Evolutionary conservation across 2,888 invertebrate species (phyloP).

Genomic region (Drosophila borborema): DNA sequence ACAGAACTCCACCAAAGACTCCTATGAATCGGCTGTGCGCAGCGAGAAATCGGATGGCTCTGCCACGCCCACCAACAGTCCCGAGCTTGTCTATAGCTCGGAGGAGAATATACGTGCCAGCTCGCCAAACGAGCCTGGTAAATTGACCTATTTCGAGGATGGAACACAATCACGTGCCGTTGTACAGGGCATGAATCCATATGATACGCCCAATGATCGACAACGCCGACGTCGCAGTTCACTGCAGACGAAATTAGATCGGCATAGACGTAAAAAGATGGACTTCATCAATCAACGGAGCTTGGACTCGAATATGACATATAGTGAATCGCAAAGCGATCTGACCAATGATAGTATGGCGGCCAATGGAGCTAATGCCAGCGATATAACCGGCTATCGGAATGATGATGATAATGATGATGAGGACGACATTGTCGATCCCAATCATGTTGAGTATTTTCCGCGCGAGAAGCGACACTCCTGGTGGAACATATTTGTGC

Average conservation of each 20-base stretch:
- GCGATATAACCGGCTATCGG: constrained; percentile 64
- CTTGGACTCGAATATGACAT: constrained; percentile 61
- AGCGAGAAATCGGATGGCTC: constrained; percentile 84
- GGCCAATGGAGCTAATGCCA: constrained; percentile 64
- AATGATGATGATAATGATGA: constrained; percentile 41
- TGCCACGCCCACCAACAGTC: constrained; percentile 72
- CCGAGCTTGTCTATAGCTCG: constrained; percentile 80
- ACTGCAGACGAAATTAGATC: constrained; percentile 84
- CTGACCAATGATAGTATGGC: constrained; percentile 71
- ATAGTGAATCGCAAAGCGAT: constrained; percentile 68
- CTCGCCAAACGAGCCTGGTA: constrained; percentile 82
- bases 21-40: constrained; percentile 84
- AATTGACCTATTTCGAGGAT: constrained; percentile 82
- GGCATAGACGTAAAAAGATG: constrained; percentile 84
- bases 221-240: constrained; percentile 84
- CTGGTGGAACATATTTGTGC: constrained; percentile 96
- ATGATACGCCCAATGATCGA: constrained; percentile 81
- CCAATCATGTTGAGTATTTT: constrained; percentile 76
- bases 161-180: constrained; percentile 71
- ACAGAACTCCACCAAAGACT: constrained; percentile 82
- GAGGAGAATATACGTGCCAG: constrained; percentile 83
- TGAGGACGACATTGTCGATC: constrained; percentile 75
- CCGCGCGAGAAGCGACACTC: constrained; percentile 90
- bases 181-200: constrained; percentile 71
- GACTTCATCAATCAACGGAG: constrained; percentile 78